These are phyloP conservation scores for Eilema depressum DNA, from an alignment of 2,888 invertebrate species.

Conservation along the genomic window DNA sequence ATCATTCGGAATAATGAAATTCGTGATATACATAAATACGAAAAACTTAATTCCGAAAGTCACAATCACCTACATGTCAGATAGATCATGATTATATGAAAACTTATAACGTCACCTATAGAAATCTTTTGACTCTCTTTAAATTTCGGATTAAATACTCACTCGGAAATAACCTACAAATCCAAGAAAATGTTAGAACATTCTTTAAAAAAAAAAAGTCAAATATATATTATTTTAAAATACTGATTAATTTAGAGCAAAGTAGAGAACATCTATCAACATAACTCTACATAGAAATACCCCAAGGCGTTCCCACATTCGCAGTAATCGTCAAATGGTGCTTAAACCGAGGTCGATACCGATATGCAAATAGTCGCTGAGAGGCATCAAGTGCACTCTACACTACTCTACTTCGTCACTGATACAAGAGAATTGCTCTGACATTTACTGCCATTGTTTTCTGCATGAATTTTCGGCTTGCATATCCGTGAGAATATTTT, in stretches of 20 bases:
- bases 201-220: no score
- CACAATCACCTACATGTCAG: no score
- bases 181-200: no score
- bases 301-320: slow-evolving; percentile 44
- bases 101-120: no score
- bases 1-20: no score
- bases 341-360: slow-evolving; percentile 61
- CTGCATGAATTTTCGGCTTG: slow-evolving; percentile 50
- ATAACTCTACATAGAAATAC: slow-evolving; percentile 1
- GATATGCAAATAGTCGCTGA: slow-evolving; percentile 82
- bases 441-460: slow-evolving; percentile 78
- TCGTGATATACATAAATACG: no score
- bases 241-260: neutral
- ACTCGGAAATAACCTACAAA: no score
- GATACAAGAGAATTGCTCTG: slow-evolving; percentile 64
- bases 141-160: no score
- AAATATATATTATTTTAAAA: neutral
- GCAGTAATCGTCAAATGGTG: slow-evolving; percentile 42
- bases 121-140: no score
- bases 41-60: no score
- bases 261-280: neutral
- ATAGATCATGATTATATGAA: no score
- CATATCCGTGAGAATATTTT: slow-evolving; percentile 65
- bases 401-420: slow-evolving; percentile 42
- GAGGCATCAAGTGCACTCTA: slow-evolving; percentile 70